These are phyloP conservation scores for Liasis olivaceus DNA, from an alignment of 2,797 vertebrate genomes.

Conservation along the genomic window DNA sequence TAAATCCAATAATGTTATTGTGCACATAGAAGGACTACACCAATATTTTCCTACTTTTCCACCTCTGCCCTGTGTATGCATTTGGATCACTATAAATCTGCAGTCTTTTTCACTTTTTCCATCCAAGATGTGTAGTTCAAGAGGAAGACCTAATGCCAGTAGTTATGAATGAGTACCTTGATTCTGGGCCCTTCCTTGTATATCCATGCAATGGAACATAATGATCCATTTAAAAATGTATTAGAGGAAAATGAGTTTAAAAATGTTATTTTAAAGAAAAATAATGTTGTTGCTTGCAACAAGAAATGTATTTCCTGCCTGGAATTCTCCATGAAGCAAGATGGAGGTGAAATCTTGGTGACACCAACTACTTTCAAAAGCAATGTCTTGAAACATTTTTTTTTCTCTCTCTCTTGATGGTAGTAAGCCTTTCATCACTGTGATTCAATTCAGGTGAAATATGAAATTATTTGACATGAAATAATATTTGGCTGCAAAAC, in stretches of 20 bases:
- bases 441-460: slow-evolving; percentile 34
- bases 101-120: neutral
- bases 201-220: neutral
- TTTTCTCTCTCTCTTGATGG: neutral
- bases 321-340: neutral
- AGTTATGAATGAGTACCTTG: too few relatives aligned
- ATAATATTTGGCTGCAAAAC: slow-evolving; percentile 13
- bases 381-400: neutral
- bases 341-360: neutral
- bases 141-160: neutral
- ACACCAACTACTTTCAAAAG: neutral
- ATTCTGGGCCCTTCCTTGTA: neutral
- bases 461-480: slow-evolving; percentile 24
- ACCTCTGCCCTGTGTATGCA: neutral
- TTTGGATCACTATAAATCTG: neutral
- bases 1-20: too few relatives aligned
- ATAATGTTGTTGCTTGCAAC: neutral
- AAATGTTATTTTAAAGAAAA: neutral
- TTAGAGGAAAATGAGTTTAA: neutral
- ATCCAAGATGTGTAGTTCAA: neutral
- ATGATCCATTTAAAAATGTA: neutral
- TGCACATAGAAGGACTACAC: neutral
- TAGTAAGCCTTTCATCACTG: slow-evolving; percentile 1
- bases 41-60: too few relatives aligned
- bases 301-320: neutral